Evolutionary conservation across 2,113 vertebrate species (phyloP).

Genomic region (Capra hircus): DNA sequence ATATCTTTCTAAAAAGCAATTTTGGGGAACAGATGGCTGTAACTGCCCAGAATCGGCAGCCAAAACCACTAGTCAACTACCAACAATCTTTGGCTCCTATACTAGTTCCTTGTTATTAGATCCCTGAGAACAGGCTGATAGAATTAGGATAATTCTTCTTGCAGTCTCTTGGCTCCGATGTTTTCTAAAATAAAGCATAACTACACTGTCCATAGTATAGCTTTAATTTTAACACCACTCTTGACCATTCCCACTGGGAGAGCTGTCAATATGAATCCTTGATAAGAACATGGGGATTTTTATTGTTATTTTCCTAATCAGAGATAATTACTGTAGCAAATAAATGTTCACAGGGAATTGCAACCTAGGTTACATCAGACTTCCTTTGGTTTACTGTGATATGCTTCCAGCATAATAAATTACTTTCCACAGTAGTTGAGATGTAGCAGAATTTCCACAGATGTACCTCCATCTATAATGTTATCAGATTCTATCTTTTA

Average conservation of each 20-base stretch:
- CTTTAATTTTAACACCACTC: neutral
- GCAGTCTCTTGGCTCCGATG: neutral
- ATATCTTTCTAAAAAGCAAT: conserved; percentile 49
- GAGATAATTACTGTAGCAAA: conserved; percentile 18
- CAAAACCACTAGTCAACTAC: conserved; percentile 51
- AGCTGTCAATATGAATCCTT: neutral
- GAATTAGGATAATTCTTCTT: conserved; percentile 47
- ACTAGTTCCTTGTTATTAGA: conserved; percentile 16
- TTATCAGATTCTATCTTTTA: conserved; percentile 3
- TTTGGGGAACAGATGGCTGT: conserved; percentile 59
- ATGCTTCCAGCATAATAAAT: conserved; percentile 37
- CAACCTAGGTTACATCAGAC: neutral
- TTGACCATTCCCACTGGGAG: neutral
- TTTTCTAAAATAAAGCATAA: conserved; percentile 53
- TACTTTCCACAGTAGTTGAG: neutral
- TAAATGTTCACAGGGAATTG: conserved; percentile 15
- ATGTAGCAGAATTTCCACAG: neutral
- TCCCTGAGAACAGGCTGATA: conserved; percentile 38
- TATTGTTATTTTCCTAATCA: conserved; percentile 33
- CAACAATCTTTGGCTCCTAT: conserved; percentile 32
- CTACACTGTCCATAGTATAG: neutral
- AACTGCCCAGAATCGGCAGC: neutral
- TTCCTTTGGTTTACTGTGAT: conserved; percentile 12
- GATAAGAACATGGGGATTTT: neutral
- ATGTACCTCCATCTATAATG: neutral